Base-by-base conservation (phyloP, 92 coral and sea anemone genomes). In the Hydrozoanthus gracilis region DNA sequence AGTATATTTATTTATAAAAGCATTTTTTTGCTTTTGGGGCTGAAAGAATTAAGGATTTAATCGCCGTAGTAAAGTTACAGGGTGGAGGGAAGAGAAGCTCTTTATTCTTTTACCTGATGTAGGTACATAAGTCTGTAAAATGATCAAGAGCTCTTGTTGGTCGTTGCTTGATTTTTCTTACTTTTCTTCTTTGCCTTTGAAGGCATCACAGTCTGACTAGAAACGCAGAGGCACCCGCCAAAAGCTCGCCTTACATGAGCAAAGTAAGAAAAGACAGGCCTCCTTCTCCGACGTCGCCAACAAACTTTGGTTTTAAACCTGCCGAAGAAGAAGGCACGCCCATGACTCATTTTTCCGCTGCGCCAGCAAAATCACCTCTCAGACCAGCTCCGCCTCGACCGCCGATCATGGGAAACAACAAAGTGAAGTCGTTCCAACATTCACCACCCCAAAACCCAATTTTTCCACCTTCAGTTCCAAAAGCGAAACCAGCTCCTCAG, bases 131-230 rank as follows among this genome's bases (percentile, higher is more conserved):
- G 39, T 27, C 39, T 27, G 39, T 27, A 0, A 27, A 27, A 27
- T 27, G 39, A 27, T 27, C 39, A 27, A 27, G 39, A 27, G 2
- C 39, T 27, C 39, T 0, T 27, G 0, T 27, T 27, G 39, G 39
- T 27, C 39, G 39, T 27, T 27, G 39, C 39, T 27, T 27, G 39
- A 27, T 27, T 27, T 60, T 20, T 48, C 60, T 64, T 49, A 66
- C 10, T 80, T 17, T 51, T n/a, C 66, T 9, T 77, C 17, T 16
- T 72, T 7, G 3, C 47, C 51, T 72, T 72, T 47, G 12, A 56
- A 77, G 82, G 69, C 82, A 66, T 16, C 52, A 60, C 85, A 80
- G 85, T 46, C 74, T 80, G 48, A 80, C 85, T 74, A 80, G 60
- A 80, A 80, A 80, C 55, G 73, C 60, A 4, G 85, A 51, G 47